Conservation (phyloP, 2,113 vertebrate genomes). For the Sturnira hondurensis region DNA sequence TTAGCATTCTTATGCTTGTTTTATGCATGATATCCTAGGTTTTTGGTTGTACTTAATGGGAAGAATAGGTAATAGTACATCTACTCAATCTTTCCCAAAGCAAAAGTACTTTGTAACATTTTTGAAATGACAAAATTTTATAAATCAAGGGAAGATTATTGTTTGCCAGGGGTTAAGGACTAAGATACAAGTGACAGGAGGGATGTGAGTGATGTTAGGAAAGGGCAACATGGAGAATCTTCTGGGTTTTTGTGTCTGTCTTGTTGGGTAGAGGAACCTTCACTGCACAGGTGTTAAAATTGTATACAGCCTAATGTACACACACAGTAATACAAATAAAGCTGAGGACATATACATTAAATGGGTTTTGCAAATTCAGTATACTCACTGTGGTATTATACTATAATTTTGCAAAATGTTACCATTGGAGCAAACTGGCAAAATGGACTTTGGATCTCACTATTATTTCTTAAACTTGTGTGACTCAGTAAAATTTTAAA, state of each 20-base stretch:
- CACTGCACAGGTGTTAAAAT: background rate
- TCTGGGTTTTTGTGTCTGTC: background rate
- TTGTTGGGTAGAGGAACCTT: background rate
- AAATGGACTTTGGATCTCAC: background rate
- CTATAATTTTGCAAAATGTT: background rate
- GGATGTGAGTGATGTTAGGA: background rate
- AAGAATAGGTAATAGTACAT: background rate
- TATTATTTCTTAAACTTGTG: background rate
- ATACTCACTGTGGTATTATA: background rate
- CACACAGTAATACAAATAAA: background rate
- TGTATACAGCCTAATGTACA: background rate
- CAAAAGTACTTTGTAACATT: background rate
- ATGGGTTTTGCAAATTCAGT: background rate
- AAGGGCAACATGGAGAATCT: background rate
- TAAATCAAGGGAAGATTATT: background rate
- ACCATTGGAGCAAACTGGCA: background rate
- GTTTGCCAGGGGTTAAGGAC: background rate
- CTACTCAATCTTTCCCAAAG: background rate
- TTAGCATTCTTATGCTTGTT: background rate
- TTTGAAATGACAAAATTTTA: background rate
- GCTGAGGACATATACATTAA: background rate
- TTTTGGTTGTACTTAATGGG: background rate
- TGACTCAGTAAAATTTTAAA: background rate
- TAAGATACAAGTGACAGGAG: background rate
- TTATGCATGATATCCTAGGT: background rate